phyloP scores from a whole-genome alignment of 2,113 vertebrate species.

The Xenopus laevis region DNA sequence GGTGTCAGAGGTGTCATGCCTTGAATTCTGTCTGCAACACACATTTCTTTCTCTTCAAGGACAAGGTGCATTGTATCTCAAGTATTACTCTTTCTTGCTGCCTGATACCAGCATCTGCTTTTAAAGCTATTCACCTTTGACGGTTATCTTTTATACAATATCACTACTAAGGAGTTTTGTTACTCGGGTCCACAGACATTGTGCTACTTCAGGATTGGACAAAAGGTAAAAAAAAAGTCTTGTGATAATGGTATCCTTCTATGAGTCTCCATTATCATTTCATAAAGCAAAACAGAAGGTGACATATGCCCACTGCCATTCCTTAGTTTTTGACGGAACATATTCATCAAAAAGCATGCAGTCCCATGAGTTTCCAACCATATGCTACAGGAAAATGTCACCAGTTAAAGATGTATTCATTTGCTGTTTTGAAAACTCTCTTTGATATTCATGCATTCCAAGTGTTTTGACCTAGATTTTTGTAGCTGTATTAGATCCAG shows the following conservation, averaged over 20 bases:
- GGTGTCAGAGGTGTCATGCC: background rate
- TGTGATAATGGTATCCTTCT: conserved; percentile 63
- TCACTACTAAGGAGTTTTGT: conserved; percentile 51
- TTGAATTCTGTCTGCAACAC: conserved; percentile 58
- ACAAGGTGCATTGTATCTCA: conserved; percentile 50
- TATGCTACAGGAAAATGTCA: conserved; percentile 97
- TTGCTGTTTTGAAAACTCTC: conserved; percentile 87
- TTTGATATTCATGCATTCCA: conserved; percentile 92
- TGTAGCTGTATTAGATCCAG: conserved; percentile 76
- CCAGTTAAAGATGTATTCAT: conserved; percentile 95
- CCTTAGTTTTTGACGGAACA: conserved; percentile 84
- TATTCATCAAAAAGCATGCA: conserved; percentile 91
- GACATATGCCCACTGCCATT: conserved; percentile 79
- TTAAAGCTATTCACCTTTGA: conserved; percentile 54
- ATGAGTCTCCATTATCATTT: conserved; percentile 85
- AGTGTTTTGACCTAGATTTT: conserved; percentile 82
- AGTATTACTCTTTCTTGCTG: conserved; percentile 22
- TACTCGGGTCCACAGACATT: conserved; percentile 51
- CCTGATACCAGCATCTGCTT: conserved; percentile 40
- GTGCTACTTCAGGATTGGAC: conserved; percentile 54
- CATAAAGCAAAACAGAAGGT: conserved; percentile 91
- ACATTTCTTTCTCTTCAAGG: conserved; percentile 53
- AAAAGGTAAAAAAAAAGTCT: conserved; percentile 57
- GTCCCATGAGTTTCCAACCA: conserved; percentile 91
- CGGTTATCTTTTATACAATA: conserved; percentile 51